A percentile compares a stretch with the other conserved stretches of the same genome.
Evolutionary conservation across 2,113 vertebrate genomes (phyloP).

Genomic region (Lota lota): DNA sequence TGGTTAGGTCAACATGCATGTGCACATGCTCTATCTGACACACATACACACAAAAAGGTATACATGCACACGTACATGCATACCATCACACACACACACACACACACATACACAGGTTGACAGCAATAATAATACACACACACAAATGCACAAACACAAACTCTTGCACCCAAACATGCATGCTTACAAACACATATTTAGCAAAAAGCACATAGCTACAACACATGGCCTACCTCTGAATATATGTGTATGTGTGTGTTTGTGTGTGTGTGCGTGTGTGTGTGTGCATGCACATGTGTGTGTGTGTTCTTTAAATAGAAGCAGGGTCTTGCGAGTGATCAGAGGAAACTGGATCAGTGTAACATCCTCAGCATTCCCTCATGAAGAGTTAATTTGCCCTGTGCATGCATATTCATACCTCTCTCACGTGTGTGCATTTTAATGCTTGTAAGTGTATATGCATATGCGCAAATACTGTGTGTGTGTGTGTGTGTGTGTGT

Average conservation of each 20-base stretch:
- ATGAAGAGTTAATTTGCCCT: constrained; percentile 40
- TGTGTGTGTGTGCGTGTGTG: background rate
- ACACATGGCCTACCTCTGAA: background rate
- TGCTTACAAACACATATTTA: background rate
- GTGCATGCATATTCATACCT: constrained; percentile 38
- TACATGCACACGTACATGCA: constrained; percentile 18
- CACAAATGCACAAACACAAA: background rate
- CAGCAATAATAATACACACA: background rate
- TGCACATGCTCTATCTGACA: no score
- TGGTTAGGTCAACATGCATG: no score
- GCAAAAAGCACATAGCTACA: background rate
- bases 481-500: constrained; percentile 1
- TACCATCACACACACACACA: constrained; percentile 6
- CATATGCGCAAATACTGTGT: background rate
- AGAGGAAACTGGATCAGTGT: constrained; percentile 52
- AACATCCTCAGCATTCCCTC: constrained; percentile 34
- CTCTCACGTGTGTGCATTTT: background rate
- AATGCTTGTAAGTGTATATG: background rate
- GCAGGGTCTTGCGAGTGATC: constrained; percentile 36
- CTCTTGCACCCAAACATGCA: background rate
- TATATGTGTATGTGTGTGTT: background rate
- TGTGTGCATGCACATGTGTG: background rate
- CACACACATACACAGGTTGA: background rate
- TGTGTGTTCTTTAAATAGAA: constrained; percentile 42
- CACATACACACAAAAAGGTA: constrained; percentile 2